Conservation (phyloP, 2,797 vertebrate species). For the Silurus aristotelis region DNA sequence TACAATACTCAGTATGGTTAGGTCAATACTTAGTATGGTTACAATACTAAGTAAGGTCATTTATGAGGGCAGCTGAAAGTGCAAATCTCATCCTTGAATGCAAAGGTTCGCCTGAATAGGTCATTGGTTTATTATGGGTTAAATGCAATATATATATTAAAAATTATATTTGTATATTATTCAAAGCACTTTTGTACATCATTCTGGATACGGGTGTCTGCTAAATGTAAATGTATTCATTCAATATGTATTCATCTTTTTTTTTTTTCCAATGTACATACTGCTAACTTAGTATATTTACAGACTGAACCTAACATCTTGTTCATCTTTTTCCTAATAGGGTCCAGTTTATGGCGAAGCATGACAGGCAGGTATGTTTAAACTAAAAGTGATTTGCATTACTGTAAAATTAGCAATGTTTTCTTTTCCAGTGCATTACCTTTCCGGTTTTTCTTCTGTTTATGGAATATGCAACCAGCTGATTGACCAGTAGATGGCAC, state of each 20-base stretch:
- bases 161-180: too few species aligned
- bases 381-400: not conserved
- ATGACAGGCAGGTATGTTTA: slow-evolving; percentile 84
- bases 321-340: slow-evolving; percentile 68
- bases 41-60: not conserved
- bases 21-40: not conserved
- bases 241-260: not conserved
- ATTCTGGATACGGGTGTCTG: too few species aligned
- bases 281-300: not conserved
- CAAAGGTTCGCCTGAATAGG: not conserved
- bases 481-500: slow-evolving; percentile 42
- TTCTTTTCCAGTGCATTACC: not conserved
- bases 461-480: not conserved
- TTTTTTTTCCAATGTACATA: not conserved
- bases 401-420: not conserved
- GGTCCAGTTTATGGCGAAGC: slow-evolving; percentile 80
- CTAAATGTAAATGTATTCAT: not conserved
- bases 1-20: not conserved
- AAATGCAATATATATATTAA: not conserved
- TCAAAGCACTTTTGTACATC: too few species aligned
- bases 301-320: not conserved
- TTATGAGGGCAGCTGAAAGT: not conserved
- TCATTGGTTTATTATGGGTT: not conserved
- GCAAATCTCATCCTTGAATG: not conserved
- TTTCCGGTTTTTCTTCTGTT: not conserved